Conservation (phyloP, 2,888 invertebrate species). For the Tricholauxania praeusta region DNA sequence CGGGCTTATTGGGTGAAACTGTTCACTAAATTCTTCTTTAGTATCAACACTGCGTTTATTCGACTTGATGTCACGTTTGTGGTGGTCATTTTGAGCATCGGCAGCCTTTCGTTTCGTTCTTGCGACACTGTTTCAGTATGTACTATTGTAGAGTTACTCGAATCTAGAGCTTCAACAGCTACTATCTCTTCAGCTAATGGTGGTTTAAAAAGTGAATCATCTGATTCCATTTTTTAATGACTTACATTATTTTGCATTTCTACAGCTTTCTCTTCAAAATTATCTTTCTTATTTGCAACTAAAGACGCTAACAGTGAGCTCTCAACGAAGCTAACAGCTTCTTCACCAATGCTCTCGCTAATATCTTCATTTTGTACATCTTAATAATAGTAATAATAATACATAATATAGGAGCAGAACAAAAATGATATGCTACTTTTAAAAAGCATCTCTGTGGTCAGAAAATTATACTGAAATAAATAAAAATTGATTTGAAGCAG, state of each 20-base stretch:
- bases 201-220: conserved; percentile 62
- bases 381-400: too few species aligned
- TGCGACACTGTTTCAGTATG: conserved; percentile 83
- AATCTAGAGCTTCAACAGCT: conserved; percentile 58
- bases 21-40: conserved; percentile 68
- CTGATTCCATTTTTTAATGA: conserved; percentile 56
- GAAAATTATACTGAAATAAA: too few species aligned
- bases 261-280: conserved; percentile 56
- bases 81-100: conserved; percentile 41
- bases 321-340: conserved; percentile 60
- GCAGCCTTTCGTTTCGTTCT: conserved; percentile 43
- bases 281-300: conserved; percentile 64
- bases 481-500: too few species aligned
- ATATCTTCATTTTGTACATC: conserved; percentile 54
- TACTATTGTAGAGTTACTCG: conserved; percentile 71
- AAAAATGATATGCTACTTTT: too few species aligned
- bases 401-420: too few species aligned
- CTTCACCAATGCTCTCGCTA: conserved; percentile 51
- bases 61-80: conserved; percentile 26
- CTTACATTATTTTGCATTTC: conserved; percentile 50
- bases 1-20: conserved; percentile 84
- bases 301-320: conserved; percentile 66
- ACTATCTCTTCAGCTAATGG: conserved; percentile 62
- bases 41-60: conserved; percentile 18
- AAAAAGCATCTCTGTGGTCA: too few species aligned